Percentiles rank a stretch among this genome's conserved stretches.
Evolutionary conservation across 2,888 invertebrate species (phyloP).

Genomic region (Volucella inflata): DNA sequence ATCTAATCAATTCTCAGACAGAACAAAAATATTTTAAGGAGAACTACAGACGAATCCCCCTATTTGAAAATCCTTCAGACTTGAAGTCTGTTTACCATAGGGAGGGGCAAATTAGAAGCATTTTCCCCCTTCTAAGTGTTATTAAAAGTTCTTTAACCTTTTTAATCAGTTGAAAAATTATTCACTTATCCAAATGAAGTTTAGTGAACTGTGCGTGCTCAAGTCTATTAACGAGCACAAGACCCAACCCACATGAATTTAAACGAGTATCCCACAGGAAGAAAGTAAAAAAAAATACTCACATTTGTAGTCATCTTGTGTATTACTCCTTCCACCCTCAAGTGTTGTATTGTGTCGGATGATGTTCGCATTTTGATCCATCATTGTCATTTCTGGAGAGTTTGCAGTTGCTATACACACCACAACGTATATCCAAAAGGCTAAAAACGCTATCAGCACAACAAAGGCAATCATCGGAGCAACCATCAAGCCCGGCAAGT

Average conservation of each 20-base stretch:
- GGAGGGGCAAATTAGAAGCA: too few species aligned
- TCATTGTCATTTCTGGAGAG: conserved; percentile 86
- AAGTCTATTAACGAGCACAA: background rate
- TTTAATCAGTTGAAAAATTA: too few species aligned
- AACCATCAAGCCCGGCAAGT: conserved; percentile 92
- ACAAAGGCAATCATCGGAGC: conserved; percentile 94
- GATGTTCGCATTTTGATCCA: conserved; percentile 79
- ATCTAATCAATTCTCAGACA: too few species aligned
- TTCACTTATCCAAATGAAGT: too few species aligned
- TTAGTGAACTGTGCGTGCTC: too few species aligned
- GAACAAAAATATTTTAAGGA: too few species aligned
- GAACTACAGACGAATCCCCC: too few species aligned
- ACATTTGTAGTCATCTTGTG: conserved; percentile 80
- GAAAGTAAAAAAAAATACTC: conserved; percentile 59
- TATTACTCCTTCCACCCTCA: conserved; percentile 77
- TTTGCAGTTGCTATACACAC: conserved; percentile 92
- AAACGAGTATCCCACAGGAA: background rate
- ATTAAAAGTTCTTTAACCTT: too few species aligned
- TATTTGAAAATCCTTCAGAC: too few species aligned
- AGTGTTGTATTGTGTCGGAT: conserved; percentile 66
- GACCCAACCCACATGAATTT: background rate
- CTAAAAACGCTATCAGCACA: conserved; percentile 90
- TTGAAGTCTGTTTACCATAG: too few species aligned
- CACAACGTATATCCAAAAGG: conserved; percentile 94
- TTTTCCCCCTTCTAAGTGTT: too few species aligned